Percentiles rank a stretch among this genome's conserved stretches.
Conservation (phyloP, 2,888 invertebrate species). For the Galeruca laticollis region DNA sequence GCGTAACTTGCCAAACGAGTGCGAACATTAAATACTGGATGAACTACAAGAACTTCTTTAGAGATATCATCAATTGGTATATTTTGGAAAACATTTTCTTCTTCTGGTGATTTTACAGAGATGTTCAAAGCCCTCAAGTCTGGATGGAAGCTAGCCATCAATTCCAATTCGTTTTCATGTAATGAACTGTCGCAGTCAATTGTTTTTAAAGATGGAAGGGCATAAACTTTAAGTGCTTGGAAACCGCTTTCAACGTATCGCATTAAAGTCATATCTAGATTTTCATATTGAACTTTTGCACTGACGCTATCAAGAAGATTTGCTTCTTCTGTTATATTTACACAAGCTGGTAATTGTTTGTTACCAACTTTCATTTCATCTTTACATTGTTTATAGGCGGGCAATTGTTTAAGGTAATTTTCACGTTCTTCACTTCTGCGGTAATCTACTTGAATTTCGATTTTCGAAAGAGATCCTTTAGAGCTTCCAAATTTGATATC, state of each 20-base stretch:
- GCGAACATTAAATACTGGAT: conserved; percentile 66
- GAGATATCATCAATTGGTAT: conserved; percentile 65
- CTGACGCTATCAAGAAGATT: conserved; percentile 70
- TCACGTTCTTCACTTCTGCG: conserved; percentile 68
- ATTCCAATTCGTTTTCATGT: conserved; percentile 67
- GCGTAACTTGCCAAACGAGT: conserved; percentile 58
- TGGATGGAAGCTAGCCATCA: conserved; percentile 67
- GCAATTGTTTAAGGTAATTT: conserved; percentile 67
- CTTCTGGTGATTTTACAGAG: conserved; percentile 66
- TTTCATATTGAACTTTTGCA: conserved; percentile 69
- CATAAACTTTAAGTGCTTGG: conserved; percentile 64
- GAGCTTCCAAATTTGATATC: conserved; percentile 70
- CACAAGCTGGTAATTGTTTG: conserved; percentile 71
- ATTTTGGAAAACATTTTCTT: conserved; percentile 65
- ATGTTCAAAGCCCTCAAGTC: conserved; percentile 68
- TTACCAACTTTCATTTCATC: conserved; percentile 71
- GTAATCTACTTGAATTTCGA: conserved; percentile 62
- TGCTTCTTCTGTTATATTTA: conserved; percentile 69
- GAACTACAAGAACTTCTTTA: conserved; percentile 65
- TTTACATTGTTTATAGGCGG: conserved; percentile 68
- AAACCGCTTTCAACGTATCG: conserved; percentile 68
- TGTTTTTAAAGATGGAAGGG: conserved; percentile 67
- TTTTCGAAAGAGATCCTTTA: conserved; percentile 57
- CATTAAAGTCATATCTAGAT: conserved; percentile 66
- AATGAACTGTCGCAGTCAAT: conserved; percentile 62